Percentiles rank a stretch among this genome's conserved stretches.
Conservation (phyloP, 2,113 vertebrate species). For the Sigmodon hispidus region DNA sequence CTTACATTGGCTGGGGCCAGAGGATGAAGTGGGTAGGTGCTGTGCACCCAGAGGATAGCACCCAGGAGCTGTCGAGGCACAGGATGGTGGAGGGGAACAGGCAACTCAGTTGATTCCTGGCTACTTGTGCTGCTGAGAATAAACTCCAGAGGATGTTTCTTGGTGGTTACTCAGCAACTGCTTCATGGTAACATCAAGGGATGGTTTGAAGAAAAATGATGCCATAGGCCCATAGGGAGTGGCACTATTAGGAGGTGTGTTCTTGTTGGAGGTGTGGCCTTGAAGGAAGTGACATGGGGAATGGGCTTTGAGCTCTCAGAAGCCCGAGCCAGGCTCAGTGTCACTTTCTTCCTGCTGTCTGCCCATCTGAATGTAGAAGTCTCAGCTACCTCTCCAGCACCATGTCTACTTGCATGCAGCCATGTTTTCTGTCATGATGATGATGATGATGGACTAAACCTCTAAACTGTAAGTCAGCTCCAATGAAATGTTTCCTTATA, state of each 20-base stretch:
- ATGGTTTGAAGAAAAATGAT: not conserved
- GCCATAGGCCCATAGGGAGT: not conserved
- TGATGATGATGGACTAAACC: not conserved
- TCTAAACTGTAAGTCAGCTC: not conserved
- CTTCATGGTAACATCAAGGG: not conserved
- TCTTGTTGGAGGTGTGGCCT: not conserved
- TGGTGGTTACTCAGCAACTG: not conserved
- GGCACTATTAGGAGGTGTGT: not conserved
- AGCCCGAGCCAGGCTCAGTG: not conserved
- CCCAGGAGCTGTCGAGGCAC: not conserved
- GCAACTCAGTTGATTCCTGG: fast-evolving
- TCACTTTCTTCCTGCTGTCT: not conserved
- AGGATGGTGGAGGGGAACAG: not conserved
- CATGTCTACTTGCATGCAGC: not conserved
- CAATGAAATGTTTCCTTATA: not conserved
- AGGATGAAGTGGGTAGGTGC: not conserved
- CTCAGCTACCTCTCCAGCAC: not conserved
- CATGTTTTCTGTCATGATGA: not conserved
- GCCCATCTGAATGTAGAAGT: not conserved
- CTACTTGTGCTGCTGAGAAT: not conserved
- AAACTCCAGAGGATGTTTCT: not conserved
- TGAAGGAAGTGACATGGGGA: not conserved
- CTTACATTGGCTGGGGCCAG: not conserved
- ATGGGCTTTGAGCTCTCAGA: not conserved
- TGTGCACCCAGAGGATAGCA: not conserved